phyloP scores from a whole-genome alignment of 2,888 invertebrate genomes.

The Itoplectis maculator region DNA sequence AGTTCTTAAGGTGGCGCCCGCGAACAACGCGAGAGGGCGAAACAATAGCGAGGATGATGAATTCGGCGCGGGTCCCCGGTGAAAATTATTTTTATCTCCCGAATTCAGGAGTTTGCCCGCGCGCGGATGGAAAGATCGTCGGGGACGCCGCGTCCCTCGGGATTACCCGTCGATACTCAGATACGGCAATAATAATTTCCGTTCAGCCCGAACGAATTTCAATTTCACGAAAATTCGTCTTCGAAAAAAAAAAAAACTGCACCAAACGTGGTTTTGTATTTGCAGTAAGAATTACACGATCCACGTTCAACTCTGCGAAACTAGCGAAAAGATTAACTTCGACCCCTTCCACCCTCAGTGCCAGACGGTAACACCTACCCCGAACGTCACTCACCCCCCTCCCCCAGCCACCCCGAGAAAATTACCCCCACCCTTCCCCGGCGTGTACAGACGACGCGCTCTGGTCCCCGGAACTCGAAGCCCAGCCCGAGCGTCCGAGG shows the following conservation, averaged over 20 bases:
- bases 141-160: background rate
- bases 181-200: constrained; percentile 25
- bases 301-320: constrained; percentile 34
- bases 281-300: no score
- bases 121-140: constrained; percentile 21
- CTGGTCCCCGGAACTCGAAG: background rate
- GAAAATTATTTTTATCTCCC: constrained; percentile 76
- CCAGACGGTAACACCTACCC: no score
- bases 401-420: constrained; percentile 53
- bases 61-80: constrained; percentile 57
- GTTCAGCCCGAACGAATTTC: background rate
- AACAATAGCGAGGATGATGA: constrained; percentile 69
- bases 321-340: constrained; percentile 62
- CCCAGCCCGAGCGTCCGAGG: constrained; percentile 15
- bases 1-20: constrained; percentile 64
- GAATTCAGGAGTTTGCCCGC: constrained; percentile 68
- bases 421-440: constrained; percentile 53
- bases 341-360: constrained; percentile 40
- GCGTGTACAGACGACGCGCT: background rate
- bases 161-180: constrained; percentile 33
- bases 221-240: background rate
- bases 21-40: constrained; percentile 59
- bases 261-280: no score
- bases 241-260: no score
- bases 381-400: constrained; percentile 56